Evolutionary conservation across 2,888 invertebrate genomes (phyloP), one percentile per base, ranked within the genome.

Genomic region (Diarsia rubi): DNA sequence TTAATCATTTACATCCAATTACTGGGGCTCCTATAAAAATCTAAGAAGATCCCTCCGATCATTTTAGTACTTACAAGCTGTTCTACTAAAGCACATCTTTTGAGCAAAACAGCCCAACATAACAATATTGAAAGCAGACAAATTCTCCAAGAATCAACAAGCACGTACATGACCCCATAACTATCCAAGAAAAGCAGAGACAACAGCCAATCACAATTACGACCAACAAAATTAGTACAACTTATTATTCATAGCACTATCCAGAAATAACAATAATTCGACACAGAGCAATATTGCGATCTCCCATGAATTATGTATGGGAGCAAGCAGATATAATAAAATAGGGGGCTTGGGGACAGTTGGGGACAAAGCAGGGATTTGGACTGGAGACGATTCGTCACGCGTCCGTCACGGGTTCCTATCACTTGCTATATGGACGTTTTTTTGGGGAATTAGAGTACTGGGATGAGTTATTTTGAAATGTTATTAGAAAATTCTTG

Each of bases 261-360:
- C 88, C 84, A 88, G 83, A 86, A 86, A 89, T 90, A 90, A 86
- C 87, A 86, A 87, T 86, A 88, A 88, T 87, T 86, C 88, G 86
- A 82, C 78, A 87, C 82, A 82, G 77, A 75, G 80, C 83, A 87
- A 86, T 88, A 87, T 88, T 91, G 88, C 73, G 63, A 79, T 68
- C 57, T 83, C 85, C 90, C 83, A 95, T 95, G 95, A 95, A 95
- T 95, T 94, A 95, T 95, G 93, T 90, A 94, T 84, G 69, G 83
- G 81, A 74, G 82, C 77, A 86, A 84, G 86, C 79, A 87, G 85
- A 88, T 93, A 94, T 94, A 93, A 86, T 86, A 94, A 92, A 91
- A 91, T 90, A 71, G 82, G 81, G 88, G 89, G 80, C 70, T 78
- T 65, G 65, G 88, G 89, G 76, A 75, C 54, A 75, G 75, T 77